Percentiles rank a stretch among this genome's conserved stretches.
phyloP scores from a whole-genome alignment of 2,113 vertebrate species.

The Rana temporaria region DNA sequence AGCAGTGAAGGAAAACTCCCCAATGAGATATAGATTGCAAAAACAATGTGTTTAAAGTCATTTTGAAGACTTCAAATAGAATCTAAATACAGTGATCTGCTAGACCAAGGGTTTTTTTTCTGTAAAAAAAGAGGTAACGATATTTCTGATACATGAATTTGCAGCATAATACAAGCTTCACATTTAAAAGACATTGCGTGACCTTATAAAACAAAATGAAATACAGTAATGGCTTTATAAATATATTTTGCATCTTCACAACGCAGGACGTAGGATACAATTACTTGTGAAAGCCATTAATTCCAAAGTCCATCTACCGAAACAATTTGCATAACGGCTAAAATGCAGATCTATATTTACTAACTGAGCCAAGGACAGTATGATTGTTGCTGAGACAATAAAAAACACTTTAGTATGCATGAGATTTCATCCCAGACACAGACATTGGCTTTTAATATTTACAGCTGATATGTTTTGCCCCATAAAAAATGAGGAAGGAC shows the following conservation, averaged over 20 bases:
- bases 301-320: not conserved
- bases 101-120: too few species aligned
- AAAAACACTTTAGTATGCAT: not conserved
- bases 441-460: not conserved
- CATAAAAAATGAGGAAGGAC: too few species aligned
- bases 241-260: conserved; percentile 9
- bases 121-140: too few species aligned
- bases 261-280: not conserved
- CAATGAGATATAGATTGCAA: too few species aligned
- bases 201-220: conserved; percentile 46
- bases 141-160: conserved; percentile 1
- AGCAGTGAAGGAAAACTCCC: too few species aligned
- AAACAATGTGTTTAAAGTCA: too few species aligned
- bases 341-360: conserved; percentile 14
- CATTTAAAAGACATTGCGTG: conserved; percentile 40
- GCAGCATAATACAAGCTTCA: not conserved
- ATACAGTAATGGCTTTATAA: conserved; percentile 32
- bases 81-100: not conserved
- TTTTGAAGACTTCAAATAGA: too few species aligned
- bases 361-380: conserved; percentile 9
- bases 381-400: conserved; percentile 6
- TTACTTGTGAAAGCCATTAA: not conserved
- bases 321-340: conserved; percentile 35
- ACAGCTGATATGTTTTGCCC: too few species aligned
- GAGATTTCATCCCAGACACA: not conserved